Conservation (phyloP, 2,113 vertebrate genomes). For the Phalacrocorax pelagicus region DNA sequence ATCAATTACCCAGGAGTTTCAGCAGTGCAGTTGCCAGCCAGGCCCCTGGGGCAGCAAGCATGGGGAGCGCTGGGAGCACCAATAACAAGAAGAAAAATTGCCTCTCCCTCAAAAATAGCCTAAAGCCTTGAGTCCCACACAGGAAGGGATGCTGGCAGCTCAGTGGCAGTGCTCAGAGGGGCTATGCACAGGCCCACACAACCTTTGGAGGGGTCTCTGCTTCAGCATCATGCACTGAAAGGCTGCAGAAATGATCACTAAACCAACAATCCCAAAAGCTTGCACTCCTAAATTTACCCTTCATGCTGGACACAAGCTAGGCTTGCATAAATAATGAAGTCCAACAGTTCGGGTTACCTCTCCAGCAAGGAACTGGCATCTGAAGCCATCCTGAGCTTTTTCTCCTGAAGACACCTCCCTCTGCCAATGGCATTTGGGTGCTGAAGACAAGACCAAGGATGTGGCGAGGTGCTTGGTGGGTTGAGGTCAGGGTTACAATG, state of each 20-base stretch:
- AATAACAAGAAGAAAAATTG: neutral
- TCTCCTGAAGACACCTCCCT: neutral
- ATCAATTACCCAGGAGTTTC: neutral
- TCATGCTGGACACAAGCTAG: neutral
- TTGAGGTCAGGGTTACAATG: neutral
- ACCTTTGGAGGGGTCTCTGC: neutral
- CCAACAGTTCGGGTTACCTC: neutral
- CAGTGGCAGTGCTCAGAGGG: rapidly evolving
- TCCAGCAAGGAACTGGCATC: neutral
- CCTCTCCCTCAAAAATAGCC: neutral
- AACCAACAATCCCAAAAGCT: neutral
- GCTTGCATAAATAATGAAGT: neutral
- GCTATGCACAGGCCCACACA: neutral
- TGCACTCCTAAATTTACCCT: neutral
- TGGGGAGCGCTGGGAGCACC: neutral
- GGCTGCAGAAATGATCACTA: neutral
- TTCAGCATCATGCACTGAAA: neutral
- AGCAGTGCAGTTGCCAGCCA: neutral
- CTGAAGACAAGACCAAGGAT: neutral
- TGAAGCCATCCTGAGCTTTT: neutral
- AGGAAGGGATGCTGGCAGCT: neutral
- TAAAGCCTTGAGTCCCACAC: neutral
- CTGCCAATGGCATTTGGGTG: neutral
- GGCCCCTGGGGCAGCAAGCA: neutral
- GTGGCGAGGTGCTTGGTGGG: neutral